These are phyloP conservation scores for Clamator glandarius DNA, from an alignment of 2,797 vertebrate species.

Conservation along the genomic window DNA sequence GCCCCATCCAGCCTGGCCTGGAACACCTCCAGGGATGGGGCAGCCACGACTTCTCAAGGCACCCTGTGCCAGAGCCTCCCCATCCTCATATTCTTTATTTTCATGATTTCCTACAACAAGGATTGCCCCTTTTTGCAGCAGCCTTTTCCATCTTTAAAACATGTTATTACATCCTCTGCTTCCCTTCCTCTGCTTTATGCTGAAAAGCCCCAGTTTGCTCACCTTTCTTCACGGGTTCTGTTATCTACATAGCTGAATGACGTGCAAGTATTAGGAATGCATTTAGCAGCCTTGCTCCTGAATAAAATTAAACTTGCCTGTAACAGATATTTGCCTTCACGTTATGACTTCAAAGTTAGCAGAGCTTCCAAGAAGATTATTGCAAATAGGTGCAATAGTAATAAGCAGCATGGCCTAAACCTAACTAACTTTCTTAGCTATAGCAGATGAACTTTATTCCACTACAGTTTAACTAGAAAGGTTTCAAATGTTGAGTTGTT, in stretches of 20 bases:
- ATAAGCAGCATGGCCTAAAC: neutral
- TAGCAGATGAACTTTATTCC: neutral
- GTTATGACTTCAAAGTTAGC: neutral
- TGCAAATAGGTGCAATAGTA: neutral
- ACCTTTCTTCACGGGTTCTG: neutral
- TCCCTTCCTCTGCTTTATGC: neutral
- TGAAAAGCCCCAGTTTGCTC: neutral
- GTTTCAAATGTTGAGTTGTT: neutral
- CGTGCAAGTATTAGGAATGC: neutral
- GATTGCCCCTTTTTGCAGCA: neutral
- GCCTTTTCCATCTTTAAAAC: neutral
- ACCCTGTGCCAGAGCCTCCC: too few relatives aligned
- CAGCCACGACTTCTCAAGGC: too few relatives aligned
- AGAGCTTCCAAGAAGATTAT: neutral
- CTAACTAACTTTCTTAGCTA: neutral
- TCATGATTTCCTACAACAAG: neutral
- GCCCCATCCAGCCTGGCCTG: too few relatives aligned
- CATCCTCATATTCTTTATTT: neutral
- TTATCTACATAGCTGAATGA: neutral
- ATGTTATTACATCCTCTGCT: neutral
- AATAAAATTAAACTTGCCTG: neutral
- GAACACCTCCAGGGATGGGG: too few relatives aligned
- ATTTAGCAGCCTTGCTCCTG: neutral
- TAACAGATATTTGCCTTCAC: neutral
- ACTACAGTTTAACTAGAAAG: neutral